A percentile compares a stretch with the other conserved stretches of the same genome.
Conservation (phyloP, 2,888 invertebrate species). For the Ischnura elegans region DNA sequence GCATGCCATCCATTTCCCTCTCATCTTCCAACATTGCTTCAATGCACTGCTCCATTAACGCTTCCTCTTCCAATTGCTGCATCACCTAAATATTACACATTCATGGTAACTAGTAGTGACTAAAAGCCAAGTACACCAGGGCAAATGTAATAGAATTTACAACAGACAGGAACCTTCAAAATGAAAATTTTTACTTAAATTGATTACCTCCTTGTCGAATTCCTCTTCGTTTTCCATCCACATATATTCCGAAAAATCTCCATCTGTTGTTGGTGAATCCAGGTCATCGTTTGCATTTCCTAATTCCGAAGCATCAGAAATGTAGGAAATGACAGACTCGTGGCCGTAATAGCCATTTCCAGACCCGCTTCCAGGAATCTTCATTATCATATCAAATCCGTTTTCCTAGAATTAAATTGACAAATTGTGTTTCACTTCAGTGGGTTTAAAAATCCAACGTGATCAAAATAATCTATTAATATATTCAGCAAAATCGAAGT, state of each 20-base stretch:
- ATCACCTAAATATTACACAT: constrained; percentile 82
- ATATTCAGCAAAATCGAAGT: no score
- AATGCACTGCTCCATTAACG: constrained; percentile 92
- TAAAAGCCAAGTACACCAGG: constrained; percentile 16
- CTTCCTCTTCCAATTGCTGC: constrained; percentile 92
- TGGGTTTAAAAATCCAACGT: background rate
- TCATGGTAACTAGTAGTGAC: background rate
- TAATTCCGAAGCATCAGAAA: constrained; percentile 71
- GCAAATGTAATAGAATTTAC: background rate
- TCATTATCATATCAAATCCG: constrained; percentile 76
- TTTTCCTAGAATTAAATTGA: constrained; percentile 27
- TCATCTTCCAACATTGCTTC: constrained; percentile 84
- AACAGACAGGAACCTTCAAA: background rate
- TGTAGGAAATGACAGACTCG: constrained; percentile 72
- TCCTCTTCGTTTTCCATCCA: constrained; percentile 98
- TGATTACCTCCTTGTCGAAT: constrained; percentile 90
- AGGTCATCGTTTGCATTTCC: constrained; percentile 70
- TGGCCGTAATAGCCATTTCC: constrained; percentile 77
- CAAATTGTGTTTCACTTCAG: background rate
- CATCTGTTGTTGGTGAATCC: constrained; percentile 78
- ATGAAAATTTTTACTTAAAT: background rate
- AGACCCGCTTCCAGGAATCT: constrained; percentile 77
- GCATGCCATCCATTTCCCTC: constrained; percentile 71
- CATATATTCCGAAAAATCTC: constrained; percentile 93
- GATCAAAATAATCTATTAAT: background rate